Percentiles rank a stretch among this genome's conserved stretches.
These are phyloP conservation scores for Mythimna impura DNA, from an alignment of 2,888 invertebrate genomes.

Conservation along the genomic window DNA sequence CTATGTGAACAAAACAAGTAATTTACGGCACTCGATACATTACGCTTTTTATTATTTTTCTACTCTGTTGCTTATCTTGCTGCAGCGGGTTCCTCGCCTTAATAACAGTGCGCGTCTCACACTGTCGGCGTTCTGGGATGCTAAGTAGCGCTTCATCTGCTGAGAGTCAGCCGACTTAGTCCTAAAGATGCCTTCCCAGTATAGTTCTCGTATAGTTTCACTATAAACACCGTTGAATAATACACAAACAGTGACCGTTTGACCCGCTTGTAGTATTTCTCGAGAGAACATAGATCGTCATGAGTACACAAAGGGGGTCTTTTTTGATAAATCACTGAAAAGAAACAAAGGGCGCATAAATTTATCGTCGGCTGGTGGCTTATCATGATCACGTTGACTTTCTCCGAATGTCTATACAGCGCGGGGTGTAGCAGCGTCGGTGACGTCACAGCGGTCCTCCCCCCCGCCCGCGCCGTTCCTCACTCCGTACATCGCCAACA, in stretches of 20 bases:
- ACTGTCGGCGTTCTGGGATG: slow-evolving; percentile 53
- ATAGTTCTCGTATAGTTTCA: slow-evolving; percentile 39
- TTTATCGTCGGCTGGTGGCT: slow-evolving; percentile 82
- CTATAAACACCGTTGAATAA: slow-evolving; percentile 51
- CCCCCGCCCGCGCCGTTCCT: slow-evolving; percentile 46
- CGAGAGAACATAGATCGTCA: slow-evolving; percentile 59
- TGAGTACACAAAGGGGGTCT: slow-evolving; percentile 73
- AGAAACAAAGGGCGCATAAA: slow-evolving; percentile 90
- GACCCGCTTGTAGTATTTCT: slow-evolving; percentile 73
- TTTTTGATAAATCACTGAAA: slow-evolving; percentile 88
- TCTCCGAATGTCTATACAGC: slow-evolving; percentile 82
- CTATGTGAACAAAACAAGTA: slow-evolving; percentile 84
- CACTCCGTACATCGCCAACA: slow-evolving; percentile 53
- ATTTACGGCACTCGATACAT: slow-evolving; percentile 83
- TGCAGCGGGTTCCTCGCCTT: slow-evolving; percentile 72
- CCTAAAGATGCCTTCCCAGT: neutral
- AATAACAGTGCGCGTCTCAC: slow-evolving; percentile 72
- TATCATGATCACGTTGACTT: slow-evolving; percentile 87
- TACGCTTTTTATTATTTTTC: slow-evolving; percentile 83
- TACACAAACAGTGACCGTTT: slow-evolving; percentile 69
- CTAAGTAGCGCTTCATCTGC: slow-evolving; percentile 50
- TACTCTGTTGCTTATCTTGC: slow-evolving; percentile 79
- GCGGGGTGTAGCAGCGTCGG: slow-evolving; percentile 62
- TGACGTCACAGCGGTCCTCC: slow-evolving; percentile 58
- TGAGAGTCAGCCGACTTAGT: slow-evolving; percentile 37